These are phyloP conservation scores for Rhynchonycteris naso DNA, from an alignment of 2,797 vertebrate species.

Conservation along the genomic window DNA sequence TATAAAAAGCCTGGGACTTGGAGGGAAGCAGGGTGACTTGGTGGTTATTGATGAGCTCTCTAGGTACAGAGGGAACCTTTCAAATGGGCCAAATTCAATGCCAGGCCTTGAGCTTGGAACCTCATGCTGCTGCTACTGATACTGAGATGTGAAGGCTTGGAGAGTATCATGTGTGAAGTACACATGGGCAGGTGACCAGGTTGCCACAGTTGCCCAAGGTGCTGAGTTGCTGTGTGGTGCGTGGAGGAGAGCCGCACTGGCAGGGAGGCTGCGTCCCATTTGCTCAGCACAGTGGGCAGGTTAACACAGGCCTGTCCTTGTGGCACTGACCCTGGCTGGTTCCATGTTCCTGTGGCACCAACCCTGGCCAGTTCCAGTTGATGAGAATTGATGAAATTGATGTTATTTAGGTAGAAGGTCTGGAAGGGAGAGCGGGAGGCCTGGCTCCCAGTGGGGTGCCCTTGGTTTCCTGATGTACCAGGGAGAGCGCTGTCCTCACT, in stretches of 20 bases:
- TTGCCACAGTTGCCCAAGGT: not conserved
- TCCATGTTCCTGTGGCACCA: not conserved
- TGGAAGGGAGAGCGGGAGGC: not conserved
- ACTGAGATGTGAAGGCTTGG: not conserved
- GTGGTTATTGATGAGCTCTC: not conserved
- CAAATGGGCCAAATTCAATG: not conserved
- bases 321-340: not conserved
- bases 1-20: not conserved
- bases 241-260: not conserved
- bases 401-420: not conserved
- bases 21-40: constrained; percentile 2
- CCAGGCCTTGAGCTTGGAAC: not conserved
- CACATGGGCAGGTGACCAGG: constrained; percentile 4
- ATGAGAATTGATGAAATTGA: not conserved
- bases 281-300: not conserved
- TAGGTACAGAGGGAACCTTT: not conserved
- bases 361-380: not conserved
- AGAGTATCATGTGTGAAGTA: not conserved
- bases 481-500: not conserved
- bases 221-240: not conserved
- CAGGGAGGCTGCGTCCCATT: not conserved
- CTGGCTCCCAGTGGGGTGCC: not conserved
- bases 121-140: not conserved
- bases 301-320: not conserved
- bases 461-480: not conserved